Percentiles rank a stretch among this genome's conserved stretches.
phyloP scores from a whole-genome alignment of 2,888 invertebrate species.

The Rhaphigaster nebulosa region DNA sequence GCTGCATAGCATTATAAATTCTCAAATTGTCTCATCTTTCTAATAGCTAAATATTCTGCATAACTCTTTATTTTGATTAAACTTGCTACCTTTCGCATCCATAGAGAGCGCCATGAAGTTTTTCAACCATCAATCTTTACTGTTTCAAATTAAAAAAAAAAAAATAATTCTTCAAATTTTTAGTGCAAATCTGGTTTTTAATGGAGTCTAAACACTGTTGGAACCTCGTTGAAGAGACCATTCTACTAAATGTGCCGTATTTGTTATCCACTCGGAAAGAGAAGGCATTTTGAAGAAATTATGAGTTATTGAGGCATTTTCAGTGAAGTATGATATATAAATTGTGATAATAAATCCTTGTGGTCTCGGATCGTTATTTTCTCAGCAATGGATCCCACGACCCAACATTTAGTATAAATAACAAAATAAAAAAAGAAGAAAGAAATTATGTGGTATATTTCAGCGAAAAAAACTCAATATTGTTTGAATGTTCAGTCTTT shows the following conservation, averaged over 20 bases:
- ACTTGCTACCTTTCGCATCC: too few species aligned
- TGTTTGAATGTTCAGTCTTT: background rate
- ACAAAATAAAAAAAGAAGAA: background rate
- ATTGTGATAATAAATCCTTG: constrained; percentile 17
- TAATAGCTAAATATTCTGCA: too few species aligned
- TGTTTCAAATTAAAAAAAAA: too few species aligned
- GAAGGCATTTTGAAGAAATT: background rate
- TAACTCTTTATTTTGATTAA: too few species aligned
- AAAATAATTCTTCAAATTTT: too few species aligned
- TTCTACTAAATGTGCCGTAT: background rate
- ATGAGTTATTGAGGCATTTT: background rate
- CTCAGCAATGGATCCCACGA: background rate
- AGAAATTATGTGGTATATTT: background rate
- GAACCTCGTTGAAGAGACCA: background rate
- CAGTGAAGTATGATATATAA: background rate
- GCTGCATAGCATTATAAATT: too few species aligned
- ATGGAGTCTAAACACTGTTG: background rate
- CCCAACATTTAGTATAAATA: background rate
- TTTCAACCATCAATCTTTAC: too few species aligned
- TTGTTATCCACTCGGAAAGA: background rate
- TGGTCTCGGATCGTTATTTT: background rate
- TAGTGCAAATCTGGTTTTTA: too few species aligned
- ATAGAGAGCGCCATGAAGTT: too few species aligned
- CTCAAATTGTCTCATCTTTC: too few species aligned
- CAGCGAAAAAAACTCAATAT: background rate